phyloP scores from a whole-genome alignment of 2,113 vertebrate species.

The Rutilus rutilus region DNA sequence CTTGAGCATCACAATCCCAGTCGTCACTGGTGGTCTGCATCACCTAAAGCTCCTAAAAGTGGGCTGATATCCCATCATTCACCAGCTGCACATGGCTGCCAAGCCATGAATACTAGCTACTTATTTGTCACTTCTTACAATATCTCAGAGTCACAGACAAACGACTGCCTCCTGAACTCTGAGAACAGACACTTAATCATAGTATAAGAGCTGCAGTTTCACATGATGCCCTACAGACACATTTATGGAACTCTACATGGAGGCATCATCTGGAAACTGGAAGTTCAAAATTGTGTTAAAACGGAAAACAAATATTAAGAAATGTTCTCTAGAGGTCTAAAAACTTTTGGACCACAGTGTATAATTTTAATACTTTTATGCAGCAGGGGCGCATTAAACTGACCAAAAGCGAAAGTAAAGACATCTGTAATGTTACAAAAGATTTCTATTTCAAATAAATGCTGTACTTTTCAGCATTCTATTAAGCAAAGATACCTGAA shows the following conservation, averaged over 20 bases:
- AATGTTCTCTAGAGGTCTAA: not conserved
- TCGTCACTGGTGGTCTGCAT: not conserved
- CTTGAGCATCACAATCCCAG: not conserved
- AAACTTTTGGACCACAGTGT: not conserved
- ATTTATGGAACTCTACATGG: not conserved
- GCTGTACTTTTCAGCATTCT: not conserved
- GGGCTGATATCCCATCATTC: not conserved
- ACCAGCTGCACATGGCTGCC: not conserved
- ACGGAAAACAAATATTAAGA: not conserved
- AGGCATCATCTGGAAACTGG: not conserved
- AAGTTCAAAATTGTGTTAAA: not conserved
- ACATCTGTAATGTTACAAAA: not conserved
- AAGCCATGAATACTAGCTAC: not conserved
- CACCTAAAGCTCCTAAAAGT: not conserved
- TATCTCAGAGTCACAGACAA: not conserved
- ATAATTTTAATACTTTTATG: not conserved
- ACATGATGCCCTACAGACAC: not conserved
- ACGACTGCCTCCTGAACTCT: not conserved
- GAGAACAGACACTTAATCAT: conserved; percentile 14
- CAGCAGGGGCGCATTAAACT: not conserved
- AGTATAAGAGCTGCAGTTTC: not conserved
- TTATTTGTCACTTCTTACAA: conserved; percentile 24
- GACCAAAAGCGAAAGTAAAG: not conserved
- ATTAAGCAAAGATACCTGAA: not conserved
- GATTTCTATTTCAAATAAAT: not conserved